phyloP scores from a whole-genome alignment of 1,140 invertebrate species.

The Bilobella aurantiaca region DNA sequence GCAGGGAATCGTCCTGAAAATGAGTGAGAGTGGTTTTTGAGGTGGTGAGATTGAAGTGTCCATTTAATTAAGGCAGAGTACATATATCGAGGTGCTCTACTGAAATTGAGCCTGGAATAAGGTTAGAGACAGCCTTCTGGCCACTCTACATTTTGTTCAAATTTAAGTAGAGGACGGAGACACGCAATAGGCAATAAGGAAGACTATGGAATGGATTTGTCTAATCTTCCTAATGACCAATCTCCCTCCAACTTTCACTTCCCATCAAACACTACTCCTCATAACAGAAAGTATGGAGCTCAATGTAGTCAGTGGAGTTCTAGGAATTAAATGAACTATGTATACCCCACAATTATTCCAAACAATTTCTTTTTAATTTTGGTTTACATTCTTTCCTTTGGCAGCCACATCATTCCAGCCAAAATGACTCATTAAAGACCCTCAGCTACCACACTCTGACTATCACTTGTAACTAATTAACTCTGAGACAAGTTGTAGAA shows the following conservation, averaged over 20 bases:
- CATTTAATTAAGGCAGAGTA: conserved; percentile 16
- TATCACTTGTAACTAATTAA: no score
- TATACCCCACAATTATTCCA: no score
- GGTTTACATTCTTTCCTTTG: neutral
- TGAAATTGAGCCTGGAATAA: no score
- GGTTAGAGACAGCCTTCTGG: no score
- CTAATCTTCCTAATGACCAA: neutral
- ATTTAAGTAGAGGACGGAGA: neutral
- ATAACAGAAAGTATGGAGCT: neutral
- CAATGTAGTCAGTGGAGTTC: neutral
- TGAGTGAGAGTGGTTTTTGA: neutral
- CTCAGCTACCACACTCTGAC: no score
- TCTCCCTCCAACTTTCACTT: neutral
- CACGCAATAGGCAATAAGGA: neutral
- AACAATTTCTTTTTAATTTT: no score
- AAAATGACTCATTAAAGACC: no score
- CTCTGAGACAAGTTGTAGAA: no score
- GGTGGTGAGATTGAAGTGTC: conserved; percentile 5
- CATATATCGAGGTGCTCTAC: no score
- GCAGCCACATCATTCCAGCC: no score
- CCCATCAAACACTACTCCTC: neutral
- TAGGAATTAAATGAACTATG: conserved; percentile 3
- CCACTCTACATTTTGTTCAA: neutral
- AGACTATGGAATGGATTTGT: neutral
- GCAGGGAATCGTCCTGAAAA: neutral